Evolutionary conservation across 2,888 invertebrate genomes (phyloP), one percentile per base, ranked within the genome.

Genomic region (Drosophila aldrichi): DNA sequence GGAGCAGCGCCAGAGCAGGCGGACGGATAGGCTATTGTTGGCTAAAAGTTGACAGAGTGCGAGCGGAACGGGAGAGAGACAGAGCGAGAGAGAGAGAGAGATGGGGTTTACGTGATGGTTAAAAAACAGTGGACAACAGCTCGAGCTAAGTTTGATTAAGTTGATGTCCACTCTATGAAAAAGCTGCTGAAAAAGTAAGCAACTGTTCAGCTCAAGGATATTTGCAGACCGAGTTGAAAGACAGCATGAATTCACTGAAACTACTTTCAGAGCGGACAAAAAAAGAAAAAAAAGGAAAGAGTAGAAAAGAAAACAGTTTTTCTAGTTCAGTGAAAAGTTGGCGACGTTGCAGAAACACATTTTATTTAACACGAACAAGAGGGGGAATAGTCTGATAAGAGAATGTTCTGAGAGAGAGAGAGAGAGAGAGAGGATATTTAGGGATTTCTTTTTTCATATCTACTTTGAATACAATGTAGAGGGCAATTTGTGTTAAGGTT

Each of bases 81-180:
- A 36, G 34, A 12, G 14, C 7, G 36, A 14, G 14, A 2, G 14
- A 2, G 34, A 7, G n/a, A 3, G n/a, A 9, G 40, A 9, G 20
- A 43, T 4, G 22, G 38, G 25, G 38, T n/a, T n/a, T 29, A 29
- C 29, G n/a, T n/a, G 29, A 2, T n/a, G 48, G 38, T 20, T 29
- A 20, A 68, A 46, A 58, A 49, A 59, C 74, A 76, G 59, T 70
- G 76, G 59, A 69, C 76, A 76, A 46, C 74, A 61, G 54, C 70
- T 64, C 54, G 71, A 61, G 44, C 48, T 60, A 61, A 80, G 77
- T 71, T 81, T 77, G 77, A 77, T 77, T 76, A 80, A 77, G 67
- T 72, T 81, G 77, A 58, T 77, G 81, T 80, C 63, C 61, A 48
- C 51, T 48, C 58, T 38, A 48, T 59, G 67, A 73, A 67, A 73